A percentile compares a stretch with the other conserved stretches of the same genome.
These are phyloP conservation scores for Macaca nemestrina DNA, from an alignment of 2,113 vertebrate genomes.

Conservation along the genomic window DNA sequence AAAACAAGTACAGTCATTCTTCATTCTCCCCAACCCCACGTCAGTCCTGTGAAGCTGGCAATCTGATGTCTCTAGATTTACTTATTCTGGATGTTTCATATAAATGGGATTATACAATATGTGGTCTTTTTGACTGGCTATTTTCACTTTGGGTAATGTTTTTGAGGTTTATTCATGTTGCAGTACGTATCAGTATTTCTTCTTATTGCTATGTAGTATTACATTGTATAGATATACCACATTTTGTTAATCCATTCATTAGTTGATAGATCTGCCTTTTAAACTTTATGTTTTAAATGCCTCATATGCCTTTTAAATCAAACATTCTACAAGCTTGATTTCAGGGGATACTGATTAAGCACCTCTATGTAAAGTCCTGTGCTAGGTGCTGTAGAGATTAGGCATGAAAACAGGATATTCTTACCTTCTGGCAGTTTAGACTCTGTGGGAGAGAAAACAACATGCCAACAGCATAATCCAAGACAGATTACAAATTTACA, in stretches of 20 bases:
- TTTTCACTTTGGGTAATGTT: neutral
- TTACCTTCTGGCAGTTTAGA: neutral
- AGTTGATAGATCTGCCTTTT: neutral
- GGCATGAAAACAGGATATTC: neutral
- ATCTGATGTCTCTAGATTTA: neutral
- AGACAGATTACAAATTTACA: neutral
- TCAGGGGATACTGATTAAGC: neutral
- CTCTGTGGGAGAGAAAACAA: neutral
- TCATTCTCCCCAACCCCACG: neutral
- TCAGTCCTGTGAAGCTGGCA: neutral
- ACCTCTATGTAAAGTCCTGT: neutral
- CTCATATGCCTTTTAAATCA: too few species aligned
- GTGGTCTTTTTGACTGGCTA: neutral
- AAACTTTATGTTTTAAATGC: neutral
- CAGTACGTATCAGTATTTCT: neutral
- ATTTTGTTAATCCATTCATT: neutral
- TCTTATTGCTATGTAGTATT: neutral
- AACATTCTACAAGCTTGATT: neutral
- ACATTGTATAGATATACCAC: neutral
- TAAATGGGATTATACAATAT: neutral
- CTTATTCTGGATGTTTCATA: neutral
- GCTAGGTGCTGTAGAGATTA: neutral
- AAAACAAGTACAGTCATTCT: neutral
- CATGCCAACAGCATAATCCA: neutral
- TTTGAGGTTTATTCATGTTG: neutral